Evolutionary conservation across 2,797 vertebrate genomes (phyloP).

Genomic region (Micrastur ruficollis): DNA sequence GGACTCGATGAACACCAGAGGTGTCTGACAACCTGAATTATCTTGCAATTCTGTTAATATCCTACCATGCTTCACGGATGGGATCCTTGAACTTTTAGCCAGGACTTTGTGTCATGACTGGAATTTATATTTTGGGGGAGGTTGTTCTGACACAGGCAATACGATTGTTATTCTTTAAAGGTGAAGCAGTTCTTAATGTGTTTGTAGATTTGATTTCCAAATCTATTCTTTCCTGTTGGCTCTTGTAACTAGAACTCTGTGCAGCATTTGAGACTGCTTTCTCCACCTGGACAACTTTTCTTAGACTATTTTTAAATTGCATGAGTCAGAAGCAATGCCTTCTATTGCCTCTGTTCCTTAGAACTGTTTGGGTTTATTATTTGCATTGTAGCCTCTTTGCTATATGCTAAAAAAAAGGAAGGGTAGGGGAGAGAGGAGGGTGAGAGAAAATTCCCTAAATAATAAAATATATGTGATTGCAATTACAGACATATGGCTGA

Average conservation of each 20-base stretch:
- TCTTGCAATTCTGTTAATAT: not conserved
- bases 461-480: not conserved
- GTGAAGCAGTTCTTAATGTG: not conserved
- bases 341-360: not conserved
- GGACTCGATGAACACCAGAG: not conserved
- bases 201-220: not conserved
- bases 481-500: not conserved
- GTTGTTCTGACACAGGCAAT: not conserved
- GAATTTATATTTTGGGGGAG: not conserved
- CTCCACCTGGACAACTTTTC: not conserved
- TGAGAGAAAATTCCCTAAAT: not conserved
- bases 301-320: not conserved
- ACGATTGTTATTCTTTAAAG: not conserved
- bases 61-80: not conserved
- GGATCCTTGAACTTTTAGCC: not conserved
- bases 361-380: not conserved
- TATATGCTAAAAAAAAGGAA: not conserved
- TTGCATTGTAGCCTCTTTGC: not conserved
- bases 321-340: not conserved
- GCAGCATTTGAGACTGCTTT: not conserved
- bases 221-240: not conserved
- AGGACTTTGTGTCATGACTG: not conserved
- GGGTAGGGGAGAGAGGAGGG: accelerated
- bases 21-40: not conserved
- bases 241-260: not conserved